Percentiles rank a stretch among this genome's conserved stretches.
phyloP scores from a whole-genome alignment of 2,113 vertebrate genomes.

The Brienomyrus brachyistius region DNA sequence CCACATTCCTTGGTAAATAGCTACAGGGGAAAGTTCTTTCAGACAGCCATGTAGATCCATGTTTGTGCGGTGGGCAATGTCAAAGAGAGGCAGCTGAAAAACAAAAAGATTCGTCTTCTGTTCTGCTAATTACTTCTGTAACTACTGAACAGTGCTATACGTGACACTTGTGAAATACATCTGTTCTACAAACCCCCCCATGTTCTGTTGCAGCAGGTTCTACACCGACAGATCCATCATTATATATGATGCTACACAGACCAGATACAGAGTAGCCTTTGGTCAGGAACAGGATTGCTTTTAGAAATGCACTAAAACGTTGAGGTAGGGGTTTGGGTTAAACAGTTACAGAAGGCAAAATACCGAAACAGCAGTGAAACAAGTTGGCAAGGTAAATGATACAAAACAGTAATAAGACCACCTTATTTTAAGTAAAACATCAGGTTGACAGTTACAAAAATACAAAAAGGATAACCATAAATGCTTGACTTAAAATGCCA shows the following conservation, averaged over 20 bases:
- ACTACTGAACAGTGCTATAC: neutral
- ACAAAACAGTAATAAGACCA: neutral
- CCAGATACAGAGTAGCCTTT: conserved; percentile 19
- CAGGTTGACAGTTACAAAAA: neutral
- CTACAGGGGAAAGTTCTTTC: neutral
- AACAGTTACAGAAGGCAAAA: neutral
- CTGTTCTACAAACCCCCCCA: neutral
- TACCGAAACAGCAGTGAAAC: neutral
- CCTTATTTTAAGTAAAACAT: neutral
- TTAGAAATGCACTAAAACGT: neutral
- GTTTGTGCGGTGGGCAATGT: neutral
- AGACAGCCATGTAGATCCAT: neutral
- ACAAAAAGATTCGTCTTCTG: neutral
- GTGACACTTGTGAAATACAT: neutral
- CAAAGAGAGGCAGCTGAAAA: neutral
- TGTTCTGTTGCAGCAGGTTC: neutral
- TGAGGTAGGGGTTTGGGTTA: neutral
- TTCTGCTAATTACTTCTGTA: neutral
- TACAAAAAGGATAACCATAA: conserved; percentile 20
- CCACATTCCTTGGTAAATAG: neutral
- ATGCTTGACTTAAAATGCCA: conserved; percentile 10
- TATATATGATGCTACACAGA: conserved; percentile 10
- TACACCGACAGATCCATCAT: neutral
- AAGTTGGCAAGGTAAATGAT: neutral
- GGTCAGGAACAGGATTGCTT: conserved; percentile 18